A percentile compares a stretch with the other conserved stretches of the same genome.
Conservation (phyloP, 2,888 invertebrate genomes). For the Acrobasis suavella region DNA sequence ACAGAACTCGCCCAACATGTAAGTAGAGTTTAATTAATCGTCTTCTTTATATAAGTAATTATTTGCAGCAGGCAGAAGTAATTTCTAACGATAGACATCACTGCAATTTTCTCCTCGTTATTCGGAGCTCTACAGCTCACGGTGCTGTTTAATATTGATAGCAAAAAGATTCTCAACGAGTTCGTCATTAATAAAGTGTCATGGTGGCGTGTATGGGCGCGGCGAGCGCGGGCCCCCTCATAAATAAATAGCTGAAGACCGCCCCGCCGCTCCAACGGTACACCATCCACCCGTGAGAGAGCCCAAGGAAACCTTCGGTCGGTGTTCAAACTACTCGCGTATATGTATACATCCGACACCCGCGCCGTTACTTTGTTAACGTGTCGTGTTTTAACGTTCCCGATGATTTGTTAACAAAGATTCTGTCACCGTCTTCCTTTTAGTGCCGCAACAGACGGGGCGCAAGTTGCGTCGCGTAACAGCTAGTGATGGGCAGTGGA, state of each 20-base stretch:
- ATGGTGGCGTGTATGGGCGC: constrained; percentile 64
- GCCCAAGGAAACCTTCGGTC: constrained; percentile 38
- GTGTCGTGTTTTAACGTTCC: constrained; percentile 1
- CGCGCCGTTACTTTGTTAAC: constrained; percentile 38
- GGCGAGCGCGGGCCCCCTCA: constrained; percentile 58
- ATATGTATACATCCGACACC: constrained; percentile 1
- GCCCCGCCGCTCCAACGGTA: constrained; percentile 60
- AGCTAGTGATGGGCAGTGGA: too few species aligned
- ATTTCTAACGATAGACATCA: constrained; percentile 16
- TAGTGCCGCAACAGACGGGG: too few species aligned
- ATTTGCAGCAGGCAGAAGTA: constrained; percentile 10
- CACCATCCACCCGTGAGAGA: constrained; percentile 51
- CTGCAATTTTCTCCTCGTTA: constrained; percentile 23
- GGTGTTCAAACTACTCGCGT: not conserved
- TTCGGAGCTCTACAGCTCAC: constrained; percentile 40
- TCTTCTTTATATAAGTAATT: constrained; percentile 27
- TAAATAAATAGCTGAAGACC: constrained; percentile 64
- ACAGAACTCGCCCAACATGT: constrained; percentile 95
- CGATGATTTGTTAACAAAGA: constrained; percentile 15
- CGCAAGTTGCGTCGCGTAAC: too few species aligned
- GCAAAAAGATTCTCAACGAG: constrained; percentile 56
- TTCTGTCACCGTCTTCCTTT: constrained; percentile 11
- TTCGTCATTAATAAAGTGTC: constrained; percentile 69
- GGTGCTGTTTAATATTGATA: constrained; percentile 51
- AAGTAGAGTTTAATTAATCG: constrained; percentile 75